Conservation (phyloP, 1,140 invertebrate genomes). For the Hyposmocoma kahamanoa region DNA sequence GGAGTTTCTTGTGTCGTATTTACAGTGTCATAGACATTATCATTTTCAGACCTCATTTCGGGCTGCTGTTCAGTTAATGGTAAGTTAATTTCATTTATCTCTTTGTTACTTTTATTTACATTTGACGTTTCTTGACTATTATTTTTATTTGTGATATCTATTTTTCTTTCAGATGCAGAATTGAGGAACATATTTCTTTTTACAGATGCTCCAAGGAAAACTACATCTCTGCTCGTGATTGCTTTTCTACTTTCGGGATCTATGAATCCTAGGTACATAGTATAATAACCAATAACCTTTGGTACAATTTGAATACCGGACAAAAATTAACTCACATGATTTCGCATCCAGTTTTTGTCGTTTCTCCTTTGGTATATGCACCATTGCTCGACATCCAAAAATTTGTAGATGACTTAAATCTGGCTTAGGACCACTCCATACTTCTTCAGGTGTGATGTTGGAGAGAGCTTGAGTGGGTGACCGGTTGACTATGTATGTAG, state of each 20-base stretch:
- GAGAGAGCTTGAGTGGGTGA: conserved; percentile 10
- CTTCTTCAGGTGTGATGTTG: conserved; percentile 25
- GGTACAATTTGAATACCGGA: conserved; percentile 4
- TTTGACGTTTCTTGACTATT: background rate
- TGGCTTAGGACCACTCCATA: conserved; percentile 25
- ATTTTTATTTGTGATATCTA: background rate
- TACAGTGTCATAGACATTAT: no score
- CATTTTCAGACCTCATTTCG: no score
- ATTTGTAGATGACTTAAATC: conserved; percentile 39
- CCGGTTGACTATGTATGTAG: conserved; percentile 5
- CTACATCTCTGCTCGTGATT: conserved; percentile 28
- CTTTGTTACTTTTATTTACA: background rate
- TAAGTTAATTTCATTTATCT: no score
- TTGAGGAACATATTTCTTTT: conserved; percentile 23
- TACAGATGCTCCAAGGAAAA: conserved; percentile 27
- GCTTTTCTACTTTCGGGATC: conserved; percentile 1
- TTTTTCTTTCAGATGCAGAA: conserved; percentile 4
- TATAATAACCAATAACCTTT: conserved; percentile 8
- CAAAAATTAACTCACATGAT: conserved; percentile 3
- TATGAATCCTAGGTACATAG: no score
- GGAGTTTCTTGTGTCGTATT: no score
- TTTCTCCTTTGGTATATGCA: conserved; percentile 32
- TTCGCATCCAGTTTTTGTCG: conserved; percentile 21
- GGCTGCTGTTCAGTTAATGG: no score
- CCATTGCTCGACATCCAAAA: conserved; percentile 21